Evolutionary conservation across 35 echinoderm and acorn worm species (phyloP).

Genomic region (Heliocidaris tuberculata): DNA sequence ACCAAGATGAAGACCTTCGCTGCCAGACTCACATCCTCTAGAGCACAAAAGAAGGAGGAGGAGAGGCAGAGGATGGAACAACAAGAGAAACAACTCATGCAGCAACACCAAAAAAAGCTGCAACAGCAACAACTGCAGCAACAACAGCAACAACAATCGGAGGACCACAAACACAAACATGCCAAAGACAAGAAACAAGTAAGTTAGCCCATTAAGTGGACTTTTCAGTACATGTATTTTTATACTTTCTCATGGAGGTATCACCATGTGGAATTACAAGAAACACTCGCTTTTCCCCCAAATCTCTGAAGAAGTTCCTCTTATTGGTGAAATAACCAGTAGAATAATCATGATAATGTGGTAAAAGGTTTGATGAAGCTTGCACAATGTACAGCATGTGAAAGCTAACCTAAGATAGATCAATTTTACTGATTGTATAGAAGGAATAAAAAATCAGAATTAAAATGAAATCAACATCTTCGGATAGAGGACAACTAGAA

Average conservation of each 20-base stretch:
- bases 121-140: constrained; percentile 39
- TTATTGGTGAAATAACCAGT: too few species aligned
- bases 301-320: not conserved
- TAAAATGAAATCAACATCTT: too few species aligned
- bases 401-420: too few species aligned
- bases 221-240: not conserved
- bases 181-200: constrained; percentile 36
- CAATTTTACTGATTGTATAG: too few species aligned
- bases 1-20: constrained; percentile 93
- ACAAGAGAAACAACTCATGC: not conserved
- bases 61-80: constrained; percentile 43
- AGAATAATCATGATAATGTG: too few species aligned
- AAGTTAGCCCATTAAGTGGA: not conserved
- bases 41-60: constrained; percentile 65
- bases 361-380: too few species aligned
- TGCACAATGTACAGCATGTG: too few species aligned
- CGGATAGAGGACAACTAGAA: too few species aligned
- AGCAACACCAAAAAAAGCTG: constrained; percentile 34
- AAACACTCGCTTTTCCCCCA: not conserved
- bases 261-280: not conserved
- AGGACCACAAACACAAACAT: constrained; percentile 22
- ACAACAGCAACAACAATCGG: not conserved
- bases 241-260: not conserved
- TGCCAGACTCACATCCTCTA: constrained; percentile 69
- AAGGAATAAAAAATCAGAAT: too few species aligned